Base-by-base conservation (phyloP, 2,797 vertebrate genomes). In the Amblyopsis hoosieri region DNA sequence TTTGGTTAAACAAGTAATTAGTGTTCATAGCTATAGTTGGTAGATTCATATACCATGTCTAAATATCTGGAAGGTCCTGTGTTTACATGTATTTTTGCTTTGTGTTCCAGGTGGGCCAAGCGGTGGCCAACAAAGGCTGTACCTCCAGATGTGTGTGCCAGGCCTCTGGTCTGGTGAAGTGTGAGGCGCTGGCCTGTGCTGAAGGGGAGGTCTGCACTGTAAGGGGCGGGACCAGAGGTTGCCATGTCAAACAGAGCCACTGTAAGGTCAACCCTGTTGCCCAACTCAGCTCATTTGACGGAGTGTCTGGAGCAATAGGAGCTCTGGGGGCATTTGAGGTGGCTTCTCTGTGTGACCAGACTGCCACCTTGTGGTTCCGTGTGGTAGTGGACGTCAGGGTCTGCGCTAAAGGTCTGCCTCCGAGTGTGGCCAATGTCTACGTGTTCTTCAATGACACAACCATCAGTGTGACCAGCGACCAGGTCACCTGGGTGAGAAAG, bases 401-500 rank as follows among this genome's bases (percentile, higher is more conserved):
- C 23, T 94, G 92, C 71, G 23, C 8, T 0, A 75, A 57, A 14
- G 53, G 60, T 0, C 53, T 13, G 1, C 31, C 69, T 3, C 57
- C 14, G 0, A 1, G 56, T 33, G 68, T 74, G 0, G 82, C 79
- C 14, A 23, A 66, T 0, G 56, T 91, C 50, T 87, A 93, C 3
- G 74, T 91, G 53, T 93, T 83, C 71, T 89, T 93, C 75, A 69
- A 65, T 12, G 80, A 86, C 0, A 66, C 83, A 0, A 12, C 78
- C 0, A 67, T 95, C 12, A 67, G 88, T 0, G 82, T 95, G 62
- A 93, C 86, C 42, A 85, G 45, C 52, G 54, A 71, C 14, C 88
- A 80, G 0, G 58, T 68, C 1, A 79, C 82, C 29, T 94, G 93
- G 94, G 94, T 95, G 79, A 93, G 92, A 64, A 56, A n/a, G 48